These are phyloP conservation scores for Carapus acus DNA, from an alignment of 2,797 vertebrate species.

Conservation along the genomic window DNA sequence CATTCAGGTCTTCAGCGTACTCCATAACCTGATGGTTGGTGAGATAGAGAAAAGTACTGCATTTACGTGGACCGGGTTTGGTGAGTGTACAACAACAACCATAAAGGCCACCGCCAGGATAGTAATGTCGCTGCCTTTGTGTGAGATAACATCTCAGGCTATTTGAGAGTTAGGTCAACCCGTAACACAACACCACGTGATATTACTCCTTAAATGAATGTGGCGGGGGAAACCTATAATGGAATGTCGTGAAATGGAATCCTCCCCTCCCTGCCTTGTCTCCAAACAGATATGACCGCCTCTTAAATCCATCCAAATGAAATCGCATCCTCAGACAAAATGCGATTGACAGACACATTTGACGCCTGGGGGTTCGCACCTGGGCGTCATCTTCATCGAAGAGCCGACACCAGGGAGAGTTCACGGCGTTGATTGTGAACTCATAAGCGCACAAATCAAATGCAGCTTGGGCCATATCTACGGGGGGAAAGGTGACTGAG, in stretches of 20 bases:
- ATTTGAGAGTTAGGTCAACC: slow-evolving; percentile 13
- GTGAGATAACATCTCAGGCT: slow-evolving; percentile 15
- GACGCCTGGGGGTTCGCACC: slow-evolving; percentile 61
- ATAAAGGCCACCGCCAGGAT: no score
- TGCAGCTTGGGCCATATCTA: slow-evolving; percentile 88
- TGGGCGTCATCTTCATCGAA: slow-evolving; percentile 84
- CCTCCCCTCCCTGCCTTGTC: no score
- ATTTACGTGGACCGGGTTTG: not conserved
- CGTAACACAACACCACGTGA: slow-evolving; percentile 28
- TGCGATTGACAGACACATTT: no score
- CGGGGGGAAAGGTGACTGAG: slow-evolving; percentile 12
- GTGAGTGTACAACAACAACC: no score
- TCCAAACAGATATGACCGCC: no score
- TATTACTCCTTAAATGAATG: slow-evolving; percentile 16
- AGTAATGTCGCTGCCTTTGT: not conserved
- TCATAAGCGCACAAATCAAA: slow-evolving; percentile 92
- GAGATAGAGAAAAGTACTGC: no score
- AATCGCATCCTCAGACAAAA: no score
- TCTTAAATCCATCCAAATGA: no score
- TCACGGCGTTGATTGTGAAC: slow-evolving; percentile 82
- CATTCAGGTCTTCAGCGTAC: slow-evolving; percentile 88
- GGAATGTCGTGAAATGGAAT: not conserved
- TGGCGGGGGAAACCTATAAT: not conserved
- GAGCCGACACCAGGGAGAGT: slow-evolving; percentile 89
- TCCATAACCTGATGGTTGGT: slow-evolving; percentile 79